Evolutionary conservation across 2,888 invertebrate genomes (phyloP).

Genomic region (Leptinotarsa tumamoca): DNA sequence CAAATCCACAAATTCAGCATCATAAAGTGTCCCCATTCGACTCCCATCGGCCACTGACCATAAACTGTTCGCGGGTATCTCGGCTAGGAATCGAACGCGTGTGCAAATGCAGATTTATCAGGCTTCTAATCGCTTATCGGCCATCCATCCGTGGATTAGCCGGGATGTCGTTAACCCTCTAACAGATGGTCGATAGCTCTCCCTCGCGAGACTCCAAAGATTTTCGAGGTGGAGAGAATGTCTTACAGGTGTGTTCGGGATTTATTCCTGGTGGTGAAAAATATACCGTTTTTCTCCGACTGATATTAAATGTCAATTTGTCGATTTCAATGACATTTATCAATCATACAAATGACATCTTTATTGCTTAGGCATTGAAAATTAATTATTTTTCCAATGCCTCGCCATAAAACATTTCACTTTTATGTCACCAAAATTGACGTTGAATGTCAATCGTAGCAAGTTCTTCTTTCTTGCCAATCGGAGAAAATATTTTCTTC

Average conservation of each 20-base stretch:
- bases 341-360: not conserved
- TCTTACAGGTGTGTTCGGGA: not conserved
- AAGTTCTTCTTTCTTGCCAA: too few relatives aligned
- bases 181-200: constrained; percentile 17
- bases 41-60: constrained; percentile 44
- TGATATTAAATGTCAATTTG: not conserved
- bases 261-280: not conserved
- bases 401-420: too few relatives aligned
- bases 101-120: constrained; percentile 63
- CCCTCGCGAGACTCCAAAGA: not conserved
- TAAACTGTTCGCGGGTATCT: constrained; percentile 50
- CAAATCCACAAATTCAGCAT: constrained; percentile 55
- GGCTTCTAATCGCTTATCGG: constrained; percentile 56
- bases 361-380: too few relatives aligned
- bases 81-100: constrained; percentile 59
- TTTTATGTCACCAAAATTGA: too few relatives aligned
- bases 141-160: not conserved
- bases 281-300: too few relatives aligned
- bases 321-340: not conserved
- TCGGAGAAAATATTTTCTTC: too few relatives aligned
- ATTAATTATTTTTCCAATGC: too few relatives aligned
- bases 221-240: not conserved
- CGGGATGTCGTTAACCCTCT: constrained; percentile 12
- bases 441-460: too few relatives aligned
- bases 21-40: constrained; percentile 49